phyloP scores from a whole-genome alignment of 2,888 invertebrate genomes.

The Hirtodrosophila confusa region DNA sequence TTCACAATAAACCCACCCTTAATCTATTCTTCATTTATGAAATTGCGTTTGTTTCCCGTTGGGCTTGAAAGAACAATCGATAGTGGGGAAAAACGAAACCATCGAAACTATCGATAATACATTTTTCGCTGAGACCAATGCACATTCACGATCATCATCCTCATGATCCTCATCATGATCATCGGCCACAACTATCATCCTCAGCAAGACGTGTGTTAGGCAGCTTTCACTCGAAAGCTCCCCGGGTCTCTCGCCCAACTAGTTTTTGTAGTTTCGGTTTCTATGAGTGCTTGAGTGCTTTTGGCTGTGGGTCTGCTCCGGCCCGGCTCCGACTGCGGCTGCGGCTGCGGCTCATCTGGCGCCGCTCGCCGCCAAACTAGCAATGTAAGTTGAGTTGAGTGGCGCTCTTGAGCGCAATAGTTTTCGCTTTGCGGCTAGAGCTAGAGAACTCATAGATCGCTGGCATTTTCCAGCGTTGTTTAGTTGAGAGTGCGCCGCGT shows the following conservation, averaged over 20 bases:
- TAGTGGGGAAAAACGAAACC: too few relatives aligned
- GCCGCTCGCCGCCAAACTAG: conserved; percentile 32
- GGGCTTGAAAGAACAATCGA: too few relatives aligned
- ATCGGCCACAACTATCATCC: neutral
- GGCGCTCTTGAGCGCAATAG: conserved; percentile 64
- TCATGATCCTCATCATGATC: too few relatives aligned
- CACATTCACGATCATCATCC: too few relatives aligned
- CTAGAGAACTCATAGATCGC: conserved; percentile 43
- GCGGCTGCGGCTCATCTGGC: conserved; percentile 36
- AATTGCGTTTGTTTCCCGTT: too few relatives aligned
- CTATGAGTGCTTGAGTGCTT: conserved; percentile 64
- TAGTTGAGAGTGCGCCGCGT: conserved; percentile 60
- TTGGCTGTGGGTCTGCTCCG: conserved; percentile 1
- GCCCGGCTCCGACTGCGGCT: too few relatives aligned
- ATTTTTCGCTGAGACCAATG: too few relatives aligned
- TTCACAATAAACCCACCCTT: too few relatives aligned
- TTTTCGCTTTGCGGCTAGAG: conserved; percentile 47
- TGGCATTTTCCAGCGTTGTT: conserved; percentile 48
- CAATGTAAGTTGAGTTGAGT: conserved; percentile 41
- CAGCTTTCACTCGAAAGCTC: conserved; percentile 57
- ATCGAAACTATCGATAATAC: too few relatives aligned
- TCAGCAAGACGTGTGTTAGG: neutral
- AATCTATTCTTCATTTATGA: too few relatives aligned
- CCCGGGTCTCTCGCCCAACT: conserved; percentile 33
- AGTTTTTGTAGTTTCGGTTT: conserved; percentile 54